A percentile compares a stretch with the other conserved stretches of the same genome.
phyloP scores from a whole-genome alignment of 2,888 invertebrate species.

The Autographa gamma region DNA sequence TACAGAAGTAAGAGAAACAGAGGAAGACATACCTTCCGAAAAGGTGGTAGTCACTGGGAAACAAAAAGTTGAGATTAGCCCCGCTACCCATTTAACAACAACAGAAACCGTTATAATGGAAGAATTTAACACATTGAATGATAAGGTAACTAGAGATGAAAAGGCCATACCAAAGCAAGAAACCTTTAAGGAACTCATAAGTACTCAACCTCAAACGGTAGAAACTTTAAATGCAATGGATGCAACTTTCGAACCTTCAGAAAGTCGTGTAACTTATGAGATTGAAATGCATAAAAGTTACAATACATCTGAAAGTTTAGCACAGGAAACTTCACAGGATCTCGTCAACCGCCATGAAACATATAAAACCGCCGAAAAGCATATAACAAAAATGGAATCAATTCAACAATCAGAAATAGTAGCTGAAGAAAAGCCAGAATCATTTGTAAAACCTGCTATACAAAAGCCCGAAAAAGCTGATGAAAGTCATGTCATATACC shows the following conservation, averaged over 20 bases:
- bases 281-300: slow-evolving; percentile 73
- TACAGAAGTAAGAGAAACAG: slow-evolving; percentile 72
- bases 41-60: slow-evolving; percentile 54
- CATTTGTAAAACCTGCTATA: slow-evolving; percentile 49
- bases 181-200: slow-evolving; percentile 67
- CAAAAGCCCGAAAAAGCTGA: slow-evolving; percentile 67
- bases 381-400: slow-evolving; percentile 69
- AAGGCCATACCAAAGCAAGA: slow-evolving; percentile 64
- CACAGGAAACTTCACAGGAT: slow-evolving; percentile 65
- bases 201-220: slow-evolving; percentile 67
- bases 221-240: slow-evolving; percentile 66
- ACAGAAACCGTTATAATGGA: slow-evolving; percentile 75
- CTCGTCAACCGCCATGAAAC: slow-evolving; percentile 52
- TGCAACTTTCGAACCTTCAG: slow-evolving; percentile 56
- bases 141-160: slow-evolving; percentile 64
- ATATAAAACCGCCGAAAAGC: slow-evolving; percentile 63
- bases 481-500: slow-evolving; percentile 65
- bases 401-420: slow-evolving; percentile 71
- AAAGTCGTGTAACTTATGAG: slow-evolving; percentile 60
- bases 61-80: slow-evolving; percentile 68
- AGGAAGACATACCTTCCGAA: slow-evolving; percentile 61
- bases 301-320: slow-evolving; percentile 68
- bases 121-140: slow-evolving; percentile 62
- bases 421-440: slow-evolving; percentile 63
- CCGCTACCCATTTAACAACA: slow-evolving; percentile 72